Percentiles rank a stretch among this genome's conserved stretches.
phyloP scores from a whole-genome alignment of 2,888 invertebrate genomes.

The Cataglyphis livida region DNA sequence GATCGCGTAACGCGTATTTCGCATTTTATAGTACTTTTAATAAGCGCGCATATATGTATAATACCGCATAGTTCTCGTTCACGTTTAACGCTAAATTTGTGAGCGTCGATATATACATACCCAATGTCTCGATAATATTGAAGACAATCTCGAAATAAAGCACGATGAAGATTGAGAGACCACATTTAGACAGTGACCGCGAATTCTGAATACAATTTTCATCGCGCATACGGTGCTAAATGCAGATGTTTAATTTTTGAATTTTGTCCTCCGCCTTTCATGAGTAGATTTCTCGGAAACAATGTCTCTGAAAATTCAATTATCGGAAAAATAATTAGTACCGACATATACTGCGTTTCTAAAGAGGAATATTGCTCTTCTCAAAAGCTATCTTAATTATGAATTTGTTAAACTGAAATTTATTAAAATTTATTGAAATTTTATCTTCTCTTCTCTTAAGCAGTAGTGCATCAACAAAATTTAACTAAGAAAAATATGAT shows the following conservation, averaged over 20 bases:
- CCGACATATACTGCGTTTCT: background rate
- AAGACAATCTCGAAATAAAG: background rate
- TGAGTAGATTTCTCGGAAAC: background rate
- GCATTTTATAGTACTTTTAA: background rate
- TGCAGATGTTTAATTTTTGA: background rate
- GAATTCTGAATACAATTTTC: background rate
- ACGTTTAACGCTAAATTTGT: background rate
- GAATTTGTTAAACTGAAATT: background rate
- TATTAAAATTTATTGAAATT: background rate
- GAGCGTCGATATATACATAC: background rate
- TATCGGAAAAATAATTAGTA: background rate
- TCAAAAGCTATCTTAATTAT: background rate
- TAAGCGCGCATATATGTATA: background rate
- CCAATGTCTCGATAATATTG: background rate
- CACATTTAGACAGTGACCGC: background rate
- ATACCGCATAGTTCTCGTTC: background rate
- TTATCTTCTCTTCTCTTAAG: background rate
- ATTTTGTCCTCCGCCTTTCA: background rate
- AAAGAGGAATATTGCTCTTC: background rate
- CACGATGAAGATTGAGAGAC: background rate
- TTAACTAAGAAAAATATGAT: background rate
- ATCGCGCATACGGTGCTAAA: background rate
- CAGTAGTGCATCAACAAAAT: background rate
- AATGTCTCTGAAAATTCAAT: constrained; percentile 5
- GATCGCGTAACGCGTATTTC: constrained; percentile 7